Conservation (phyloP, 2,888 invertebrate species). For the Lepidochitona cinerea region DNA sequence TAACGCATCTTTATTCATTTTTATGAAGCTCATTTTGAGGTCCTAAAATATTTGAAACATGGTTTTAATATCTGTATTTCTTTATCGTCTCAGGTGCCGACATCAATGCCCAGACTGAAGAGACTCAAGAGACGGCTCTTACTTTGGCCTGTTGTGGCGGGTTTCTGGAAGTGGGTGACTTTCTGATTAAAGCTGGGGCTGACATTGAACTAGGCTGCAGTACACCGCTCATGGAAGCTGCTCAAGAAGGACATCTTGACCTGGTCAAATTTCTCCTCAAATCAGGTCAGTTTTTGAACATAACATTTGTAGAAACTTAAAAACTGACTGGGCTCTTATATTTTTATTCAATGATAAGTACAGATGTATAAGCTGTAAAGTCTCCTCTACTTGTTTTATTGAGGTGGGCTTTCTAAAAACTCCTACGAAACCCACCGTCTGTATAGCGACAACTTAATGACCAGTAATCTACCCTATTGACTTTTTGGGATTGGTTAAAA, state of each 20-base stretch:
- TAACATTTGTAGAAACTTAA: too few species aligned
- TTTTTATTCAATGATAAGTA: too few species aligned
- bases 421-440: too few species aligned
- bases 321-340: too few species aligned
- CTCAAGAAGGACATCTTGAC: slow-evolving; percentile 97
- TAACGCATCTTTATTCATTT: too few species aligned
- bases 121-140: slow-evolving; percentile 96
- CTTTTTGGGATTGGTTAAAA: too few species aligned
- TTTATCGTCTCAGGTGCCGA: slow-evolving; percentile 78
- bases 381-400: too few species aligned
- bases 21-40: not conserved
- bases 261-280: slow-evolving; percentile 77
- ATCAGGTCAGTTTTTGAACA: slow-evolving; percentile 53
- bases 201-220: slow-evolving; percentile 92
- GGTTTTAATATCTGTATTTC: not conserved
- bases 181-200: slow-evolving; percentile 94
- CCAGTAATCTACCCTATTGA: too few species aligned
- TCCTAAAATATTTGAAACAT: not conserved
- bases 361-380: too few species aligned
- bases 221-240: slow-evolving; percentile 98
- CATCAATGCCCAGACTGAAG: slow-evolving; percentile 98
- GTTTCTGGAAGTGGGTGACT: slow-evolving; percentile 95
- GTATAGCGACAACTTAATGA: too few species aligned
- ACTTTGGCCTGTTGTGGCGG: slow-evolving; percentile 95
- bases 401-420: too few species aligned